phyloP scores from a whole-genome alignment of 2,113 vertebrate genomes.

The Grammomys dolichurus region DNA sequence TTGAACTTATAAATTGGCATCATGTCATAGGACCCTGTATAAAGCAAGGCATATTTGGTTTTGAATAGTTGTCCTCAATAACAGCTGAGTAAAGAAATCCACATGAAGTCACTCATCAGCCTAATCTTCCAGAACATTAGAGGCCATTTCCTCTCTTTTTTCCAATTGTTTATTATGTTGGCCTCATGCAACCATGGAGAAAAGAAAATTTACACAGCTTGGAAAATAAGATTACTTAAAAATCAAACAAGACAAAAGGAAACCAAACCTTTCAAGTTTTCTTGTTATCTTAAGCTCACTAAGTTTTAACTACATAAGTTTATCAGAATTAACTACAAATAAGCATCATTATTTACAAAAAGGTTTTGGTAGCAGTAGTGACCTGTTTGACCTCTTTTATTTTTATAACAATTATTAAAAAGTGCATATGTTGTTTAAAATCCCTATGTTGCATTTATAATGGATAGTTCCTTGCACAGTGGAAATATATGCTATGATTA shows the following conservation, averaged over 20 bases:
- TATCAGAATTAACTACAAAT: constrained; percentile 28
- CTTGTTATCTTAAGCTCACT: constrained; percentile 9
- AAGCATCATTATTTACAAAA: neutral
- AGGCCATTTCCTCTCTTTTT: constrained; percentile 8
- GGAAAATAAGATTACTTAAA: neutral
- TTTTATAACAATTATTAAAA: constrained; percentile 9
- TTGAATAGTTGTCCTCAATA: neutral
- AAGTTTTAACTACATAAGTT: constrained; percentile 22
- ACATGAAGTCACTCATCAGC: constrained; percentile 25
- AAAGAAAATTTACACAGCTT: neutral
- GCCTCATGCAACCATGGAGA: neutral
- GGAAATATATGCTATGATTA: neutral
- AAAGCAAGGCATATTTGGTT: neutral
- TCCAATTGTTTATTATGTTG: neutral
- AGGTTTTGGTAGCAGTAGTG: neutral
- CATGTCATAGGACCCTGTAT: neutral
- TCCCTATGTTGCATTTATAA: neutral
- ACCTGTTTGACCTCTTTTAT: neutral
- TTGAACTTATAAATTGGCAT: neutral
- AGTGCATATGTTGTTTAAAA: neutral
- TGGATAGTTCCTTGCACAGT: neutral
- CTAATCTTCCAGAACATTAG: constrained; percentile 21
- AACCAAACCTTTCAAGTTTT: neutral
- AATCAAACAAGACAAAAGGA: neutral
- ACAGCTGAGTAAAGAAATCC: neutral